Base-by-base conservation (phyloP, 2,797 vertebrate genomes). In the Siniperca obscura region DNA sequence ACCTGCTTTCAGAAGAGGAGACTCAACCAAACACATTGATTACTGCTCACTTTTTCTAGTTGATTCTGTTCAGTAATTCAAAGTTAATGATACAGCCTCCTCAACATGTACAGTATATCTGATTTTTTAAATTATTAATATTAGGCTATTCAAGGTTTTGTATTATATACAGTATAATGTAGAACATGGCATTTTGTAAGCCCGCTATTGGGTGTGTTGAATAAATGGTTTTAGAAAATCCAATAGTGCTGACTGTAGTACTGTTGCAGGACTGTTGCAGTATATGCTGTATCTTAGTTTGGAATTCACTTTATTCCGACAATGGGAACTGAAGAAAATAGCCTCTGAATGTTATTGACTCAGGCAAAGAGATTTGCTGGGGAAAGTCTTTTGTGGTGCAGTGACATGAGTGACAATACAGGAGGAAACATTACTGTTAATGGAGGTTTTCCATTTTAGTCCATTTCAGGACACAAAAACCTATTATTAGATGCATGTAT, bases 341-440 rank as follows among this genome's bases (percentile, higher is more conserved):
- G 85, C 88, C 70, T 74, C 55, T 75, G 88, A 89, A 87, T 89
- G 74, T 88, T 93, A 91, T 91, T 91, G 92, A 93, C 80, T 90
- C 50, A 56, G 80, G 70, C 60, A 86, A 80, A 66, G 83, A 85
- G 82, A 89, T 90, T 80, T 30, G 69, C 76, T 42, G 11, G 69
- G 71, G 75, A 79, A 84, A 82, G 74, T 87, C 83, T 91, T 87
- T 90, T 85, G 82, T 88, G 68, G 3, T 38, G 66, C 62, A 21
- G 73, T 22, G 62, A 84, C 61, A 48, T 56, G 53, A 68, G 50
- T 50, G 78, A 87, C 73, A 83, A 75, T 65, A 69, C 36, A 11
- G 1, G n/a, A 88, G 67, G 70, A 90, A 84, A 81, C 57, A 56
- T 27, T 25, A 44, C 44, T 73, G 61, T 73, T 72, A 67, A 83